phyloP scores from a whole-genome alignment of 2,888 invertebrate genomes.

The Drosophila heteroneura region DNA sequence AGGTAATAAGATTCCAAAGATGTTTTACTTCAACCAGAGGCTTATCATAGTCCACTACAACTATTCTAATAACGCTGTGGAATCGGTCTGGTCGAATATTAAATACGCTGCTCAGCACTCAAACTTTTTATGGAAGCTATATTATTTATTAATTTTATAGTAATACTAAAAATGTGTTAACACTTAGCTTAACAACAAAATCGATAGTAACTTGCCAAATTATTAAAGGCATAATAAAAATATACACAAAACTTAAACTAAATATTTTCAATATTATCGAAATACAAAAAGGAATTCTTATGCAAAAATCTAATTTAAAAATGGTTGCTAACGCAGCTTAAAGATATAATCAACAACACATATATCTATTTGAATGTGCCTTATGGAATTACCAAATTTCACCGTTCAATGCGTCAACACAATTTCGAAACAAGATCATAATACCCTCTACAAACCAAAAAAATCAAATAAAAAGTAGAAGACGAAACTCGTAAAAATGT shows the following conservation, averaged over 20 bases:
- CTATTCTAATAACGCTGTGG: conserved; percentile 39
- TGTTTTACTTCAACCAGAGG: neutral
- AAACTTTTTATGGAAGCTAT: neutral
- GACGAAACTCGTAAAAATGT: conserved; percentile 65
- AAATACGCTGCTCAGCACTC: neutral
- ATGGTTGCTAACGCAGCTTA: neutral
- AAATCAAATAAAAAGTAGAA: neutral
- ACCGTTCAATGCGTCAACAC: conserved; percentile 1
- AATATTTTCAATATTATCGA: neutral
- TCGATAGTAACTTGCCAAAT: neutral
- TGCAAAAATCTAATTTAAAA: neutral
- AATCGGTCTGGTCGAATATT: neutral
- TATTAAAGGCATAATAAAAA: neutral
- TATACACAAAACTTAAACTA: neutral
- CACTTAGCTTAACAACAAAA: neutral
- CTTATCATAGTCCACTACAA: conserved; percentile 21
- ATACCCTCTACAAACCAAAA: neutral
- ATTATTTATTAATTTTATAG: neutral
- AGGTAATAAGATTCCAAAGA: neutral
- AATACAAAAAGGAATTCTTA: neutral
- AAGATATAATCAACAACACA: neutral
- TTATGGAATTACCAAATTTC: neutral
- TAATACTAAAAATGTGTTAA: neutral
- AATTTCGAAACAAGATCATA: conserved; percentile 16
- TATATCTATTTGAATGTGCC: neutral